Conservation (phyloP, 2,113 vertebrate species). For the Corythoichthys intestinalis region DNA sequence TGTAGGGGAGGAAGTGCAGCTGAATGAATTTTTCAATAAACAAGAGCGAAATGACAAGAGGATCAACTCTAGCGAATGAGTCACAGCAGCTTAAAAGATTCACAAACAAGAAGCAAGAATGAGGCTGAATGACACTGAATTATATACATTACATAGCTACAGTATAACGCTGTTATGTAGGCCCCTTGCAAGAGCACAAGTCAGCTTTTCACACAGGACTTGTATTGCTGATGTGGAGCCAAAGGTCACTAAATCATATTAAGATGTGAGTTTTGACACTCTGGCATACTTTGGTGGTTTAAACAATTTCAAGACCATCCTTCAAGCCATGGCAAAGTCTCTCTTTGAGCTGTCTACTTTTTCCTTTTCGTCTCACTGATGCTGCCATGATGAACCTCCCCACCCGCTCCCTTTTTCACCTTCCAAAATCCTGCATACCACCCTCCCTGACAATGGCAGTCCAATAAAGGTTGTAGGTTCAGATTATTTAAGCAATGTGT, state of each 20-base stretch:
- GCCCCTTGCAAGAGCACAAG: slow-evolving; percentile 2
- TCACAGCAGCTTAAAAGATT: slow-evolving; percentile 6
- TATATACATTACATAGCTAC: slow-evolving; percentile 2
- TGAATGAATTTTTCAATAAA: slow-evolving; percentile 11
- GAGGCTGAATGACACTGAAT: slow-evolving; percentile 3
- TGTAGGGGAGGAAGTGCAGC: not conserved
- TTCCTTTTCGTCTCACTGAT: slow-evolving; percentile 48
- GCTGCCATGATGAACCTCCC: slow-evolving; percentile 17
- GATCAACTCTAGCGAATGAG: not conserved
- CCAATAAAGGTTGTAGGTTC: slow-evolving; percentile 72
- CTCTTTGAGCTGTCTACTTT: slow-evolving; percentile 11
- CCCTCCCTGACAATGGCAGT: slow-evolving; percentile 57
- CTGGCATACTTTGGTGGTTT: not conserved
- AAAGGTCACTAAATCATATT: not conserved
- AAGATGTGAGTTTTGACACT: slow-evolving; percentile 1
- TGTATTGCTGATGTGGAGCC: not conserved
- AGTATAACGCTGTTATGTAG: not conserved
- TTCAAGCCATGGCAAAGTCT: not conserved
- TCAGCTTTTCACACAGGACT: not conserved
- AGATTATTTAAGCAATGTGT: slow-evolving; percentile 42
- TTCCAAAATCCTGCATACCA: slow-evolving; percentile 40
- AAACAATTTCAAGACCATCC: not conserved
- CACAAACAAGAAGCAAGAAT: not conserved
- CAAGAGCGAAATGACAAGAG: slow-evolving; percentile 1
- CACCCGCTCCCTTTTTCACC: slow-evolving; percentile 30